Evolutionary conservation across 2,113 vertebrate species (phyloP).

Genomic region (Apus apus): DNA sequence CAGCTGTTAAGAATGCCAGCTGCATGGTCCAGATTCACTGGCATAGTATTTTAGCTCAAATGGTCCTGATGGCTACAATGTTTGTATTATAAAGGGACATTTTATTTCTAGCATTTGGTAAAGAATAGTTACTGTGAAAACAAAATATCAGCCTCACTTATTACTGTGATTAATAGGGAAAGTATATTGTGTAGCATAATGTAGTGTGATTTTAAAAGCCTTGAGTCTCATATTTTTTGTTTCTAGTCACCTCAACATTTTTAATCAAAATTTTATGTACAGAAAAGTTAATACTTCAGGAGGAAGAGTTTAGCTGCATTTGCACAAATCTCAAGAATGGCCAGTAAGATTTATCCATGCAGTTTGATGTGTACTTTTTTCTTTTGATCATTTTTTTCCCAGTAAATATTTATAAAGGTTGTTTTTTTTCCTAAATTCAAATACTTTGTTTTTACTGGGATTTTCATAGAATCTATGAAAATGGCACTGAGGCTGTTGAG

Average conservation of each 20-base stretch:
- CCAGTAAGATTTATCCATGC: neutral
- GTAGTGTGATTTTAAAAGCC: neutral
- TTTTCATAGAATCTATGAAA: neutral
- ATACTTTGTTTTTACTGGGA: neutral
- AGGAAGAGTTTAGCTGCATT: neutral
- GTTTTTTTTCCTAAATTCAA: neutral
- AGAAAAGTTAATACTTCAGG: neutral
- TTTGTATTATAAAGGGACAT: neutral
- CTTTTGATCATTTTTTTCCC: neutral
- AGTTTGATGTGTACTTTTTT: neutral
- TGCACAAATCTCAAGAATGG: neutral
- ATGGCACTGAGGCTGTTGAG: neutral
- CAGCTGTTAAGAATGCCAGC: neutral
- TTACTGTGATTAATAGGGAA: neutral
- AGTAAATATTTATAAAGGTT: constrained; percentile 7
- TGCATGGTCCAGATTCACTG: neutral
- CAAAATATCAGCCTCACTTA: neutral
- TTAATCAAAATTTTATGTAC: neutral
- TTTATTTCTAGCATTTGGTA: neutral
- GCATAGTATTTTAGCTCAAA: neutral
- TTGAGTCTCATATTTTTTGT: neutral
- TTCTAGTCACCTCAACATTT: neutral
- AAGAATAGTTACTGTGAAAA: neutral
- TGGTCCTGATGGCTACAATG: neutral
- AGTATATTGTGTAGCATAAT: neutral